phyloP scores from a whole-genome alignment of 2,797 vertebrate species.

The Steatocranus sp. region DNA sequence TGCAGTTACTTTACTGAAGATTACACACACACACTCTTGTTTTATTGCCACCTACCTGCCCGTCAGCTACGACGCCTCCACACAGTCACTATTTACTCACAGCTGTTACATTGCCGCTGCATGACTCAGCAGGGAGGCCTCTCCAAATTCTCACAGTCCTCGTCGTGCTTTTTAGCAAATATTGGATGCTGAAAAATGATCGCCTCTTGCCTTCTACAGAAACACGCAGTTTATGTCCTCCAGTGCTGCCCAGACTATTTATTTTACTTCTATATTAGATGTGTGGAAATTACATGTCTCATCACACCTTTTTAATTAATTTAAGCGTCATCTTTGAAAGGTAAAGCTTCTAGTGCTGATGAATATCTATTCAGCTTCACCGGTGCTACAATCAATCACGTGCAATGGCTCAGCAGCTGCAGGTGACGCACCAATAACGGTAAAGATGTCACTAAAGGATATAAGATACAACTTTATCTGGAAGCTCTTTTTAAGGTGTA shows the following conservation, averaged over 20 bases:
- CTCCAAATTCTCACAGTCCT: background rate
- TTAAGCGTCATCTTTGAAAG: background rate
- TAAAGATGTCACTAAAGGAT: background rate
- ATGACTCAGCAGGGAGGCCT: constrained; percentile 32
- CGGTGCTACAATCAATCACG: background rate
- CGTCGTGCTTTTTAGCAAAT: background rate
- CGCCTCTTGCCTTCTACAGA: background rate
- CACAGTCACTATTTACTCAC: constrained; percentile 32
- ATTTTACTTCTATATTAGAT: background rate
- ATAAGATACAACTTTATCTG: background rate
- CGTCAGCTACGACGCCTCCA: constrained; percentile 19
- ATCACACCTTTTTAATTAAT: background rate
- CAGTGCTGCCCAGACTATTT: background rate
- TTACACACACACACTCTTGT: background rate
- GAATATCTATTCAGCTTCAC: background rate
- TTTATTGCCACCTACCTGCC: constrained; percentile 15
- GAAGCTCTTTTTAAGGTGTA: background rate
- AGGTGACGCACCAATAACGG: background rate
- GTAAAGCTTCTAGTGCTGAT: background rate
- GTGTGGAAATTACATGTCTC: background rate
- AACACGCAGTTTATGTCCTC: background rate
- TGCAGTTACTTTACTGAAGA: background rate
- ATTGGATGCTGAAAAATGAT: background rate
- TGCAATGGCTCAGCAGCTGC: background rate
- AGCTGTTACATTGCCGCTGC: constrained; percentile 14